Evolutionary conservation across 2,113 vertebrate genomes (phyloP), one percentile per base, ranked within the genome.

Genomic region (Corapipo altera): DNA sequence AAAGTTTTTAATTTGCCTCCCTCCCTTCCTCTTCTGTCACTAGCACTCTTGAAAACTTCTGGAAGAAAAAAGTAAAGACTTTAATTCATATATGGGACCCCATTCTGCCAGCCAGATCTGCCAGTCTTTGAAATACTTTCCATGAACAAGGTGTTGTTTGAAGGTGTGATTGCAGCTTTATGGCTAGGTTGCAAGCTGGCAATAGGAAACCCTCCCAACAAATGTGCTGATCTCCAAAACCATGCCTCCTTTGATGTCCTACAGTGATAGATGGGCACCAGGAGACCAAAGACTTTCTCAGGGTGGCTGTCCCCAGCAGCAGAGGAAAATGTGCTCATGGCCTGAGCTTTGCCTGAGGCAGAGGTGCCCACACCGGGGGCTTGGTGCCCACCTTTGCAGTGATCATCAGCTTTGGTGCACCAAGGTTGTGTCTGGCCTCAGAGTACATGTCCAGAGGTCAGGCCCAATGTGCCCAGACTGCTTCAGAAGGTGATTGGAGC

Each of bases 21-120:
- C 75, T 96, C 74, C 77, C 74, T 94, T 93, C 83, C 70, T 89
- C 75, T 96, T 97, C 95, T 94, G 91, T 96, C 91, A 97, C 92
- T 79, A 94, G 73, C 91, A 90, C 78, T 91, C 91, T 85, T 93
- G 93, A 96, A 95, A 97, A 97, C 91, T 97, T 97, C 91, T 95
- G 27, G 81, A 93, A 94, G 95, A 97, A 95, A 76, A 94, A 93
- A 94, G 87, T 95, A 92, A 96, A 96, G 93, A 92, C 88, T 93
- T 91, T 51, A 94, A 95, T 97, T 96, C 95, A 95, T 93, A 96
- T 97, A 96, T 97, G 92, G 96, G 93, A 94, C 93, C 93, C 95
- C 96, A 97, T 96, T 97, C 96, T 96, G 95, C 93, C 93, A 97
- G 85, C 44, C 70, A 82, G 92, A 96, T 91, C 95, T 96, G 88